phyloP scores from a whole-genome alignment of 2,797 vertebrate genomes.

The Scolopax rusticola region DNA sequence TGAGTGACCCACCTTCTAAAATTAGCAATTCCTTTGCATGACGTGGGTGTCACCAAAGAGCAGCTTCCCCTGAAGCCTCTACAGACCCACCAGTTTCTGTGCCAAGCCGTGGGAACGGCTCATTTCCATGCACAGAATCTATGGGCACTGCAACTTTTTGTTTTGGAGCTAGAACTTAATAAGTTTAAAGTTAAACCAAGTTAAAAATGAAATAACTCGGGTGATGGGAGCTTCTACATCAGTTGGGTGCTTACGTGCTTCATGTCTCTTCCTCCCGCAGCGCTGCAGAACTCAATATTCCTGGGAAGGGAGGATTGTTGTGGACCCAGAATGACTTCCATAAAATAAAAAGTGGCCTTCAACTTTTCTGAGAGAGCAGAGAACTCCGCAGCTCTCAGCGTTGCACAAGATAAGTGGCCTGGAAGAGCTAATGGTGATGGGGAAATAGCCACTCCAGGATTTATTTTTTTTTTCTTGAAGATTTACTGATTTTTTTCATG shows the following conservation, averaged over 20 bases:
- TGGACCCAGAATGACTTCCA: slow-evolving; percentile 83
- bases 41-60: not conserved
- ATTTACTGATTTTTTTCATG: not conserved
- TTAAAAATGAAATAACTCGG: not conserved
- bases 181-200: not conserved
- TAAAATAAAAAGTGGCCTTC: slow-evolving; percentile 80
- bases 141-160: not conserved
- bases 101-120: not conserved
- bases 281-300: slow-evolving; percentile 54
- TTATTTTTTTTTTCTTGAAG: not conserved
- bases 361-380: slow-evolving; percentile 77
- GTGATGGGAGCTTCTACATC: not conserved
- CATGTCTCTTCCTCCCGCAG: slow-evolving; percentile 50
- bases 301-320: slow-evolving; percentile 69
- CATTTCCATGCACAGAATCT: accelerated
- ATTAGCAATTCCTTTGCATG: not conserved
- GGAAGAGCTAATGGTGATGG: not conserved
- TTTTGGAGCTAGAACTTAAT: not conserved
- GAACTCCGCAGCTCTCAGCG: not conserved
- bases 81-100: not conserved
- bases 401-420: not conserved
- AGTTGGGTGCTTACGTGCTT: not conserved
- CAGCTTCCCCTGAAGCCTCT: not conserved
- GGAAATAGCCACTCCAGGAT: not conserved
- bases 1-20: not conserved